phyloP scores from a whole-genome alignment of 2,888 invertebrate genomes.

The Lacanobia wlatinum region DNA sequence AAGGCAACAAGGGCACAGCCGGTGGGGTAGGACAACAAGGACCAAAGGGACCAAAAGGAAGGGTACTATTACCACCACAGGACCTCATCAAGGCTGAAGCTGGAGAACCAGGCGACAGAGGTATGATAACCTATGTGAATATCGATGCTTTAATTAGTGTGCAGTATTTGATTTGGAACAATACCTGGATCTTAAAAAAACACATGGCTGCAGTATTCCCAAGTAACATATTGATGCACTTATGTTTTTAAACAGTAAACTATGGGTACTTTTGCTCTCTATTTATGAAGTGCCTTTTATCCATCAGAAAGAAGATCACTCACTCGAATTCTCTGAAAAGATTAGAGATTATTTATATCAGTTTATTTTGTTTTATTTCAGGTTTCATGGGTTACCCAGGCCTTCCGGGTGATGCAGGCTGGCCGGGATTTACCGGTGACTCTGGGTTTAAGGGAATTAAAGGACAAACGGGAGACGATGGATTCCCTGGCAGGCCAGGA shows the following conservation, averaged over 20 bases:
- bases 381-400: conserved; percentile 88
- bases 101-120: conserved; percentile 91
- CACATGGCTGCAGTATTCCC: not conserved
- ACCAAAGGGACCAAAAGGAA: conserved; percentile 88
- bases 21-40: conserved; percentile 90
- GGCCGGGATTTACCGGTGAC: conserved; percentile 74
- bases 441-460: conserved; percentile 80
- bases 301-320: not conserved
- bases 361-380: conserved; percentile 46
- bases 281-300: not conserved
- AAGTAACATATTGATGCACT: not conserved
- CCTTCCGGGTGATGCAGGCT: conserved; percentile 82
- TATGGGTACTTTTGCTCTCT: not conserved
- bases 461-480: conserved; percentile 85
- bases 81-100: conserved; percentile 78
- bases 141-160: not conserved
- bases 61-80: conserved; percentile 70
- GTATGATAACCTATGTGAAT: conserved; percentile 70
- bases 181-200: not conserved
- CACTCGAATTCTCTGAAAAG: too few species aligned
- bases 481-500: conserved; percentile 87
- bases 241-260: not conserved
- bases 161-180: not conserved
- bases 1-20: conserved; percentile 82
- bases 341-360: not conserved